Base-by-base conservation (phyloP, 1,140 invertebrate genomes). In the Plutomurus gul region DNA sequence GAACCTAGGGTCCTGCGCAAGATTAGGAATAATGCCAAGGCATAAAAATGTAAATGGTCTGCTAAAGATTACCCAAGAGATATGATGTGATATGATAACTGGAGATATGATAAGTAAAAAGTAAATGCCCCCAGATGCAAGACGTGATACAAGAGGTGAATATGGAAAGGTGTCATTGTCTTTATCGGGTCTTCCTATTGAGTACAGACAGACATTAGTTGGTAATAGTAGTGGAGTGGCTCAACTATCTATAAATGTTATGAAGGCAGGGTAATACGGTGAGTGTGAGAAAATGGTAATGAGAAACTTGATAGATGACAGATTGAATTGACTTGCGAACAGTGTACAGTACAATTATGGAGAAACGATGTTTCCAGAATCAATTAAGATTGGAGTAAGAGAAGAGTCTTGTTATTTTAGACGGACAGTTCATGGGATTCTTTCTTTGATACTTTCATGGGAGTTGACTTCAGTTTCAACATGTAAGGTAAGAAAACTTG, bases 231-330 rank as follows among this genome's bases (percentile, higher is more conserved):
- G n/a, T 43, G 39, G n/a, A 43, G 39, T 43, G 39, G 51, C 33
- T 2, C 16, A 33, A 65, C 13, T 25, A n/a, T 33, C 56, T 36
- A 30, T 4, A 5, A 33, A n/a, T 20, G 8, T n/a, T 4, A 6
- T 65, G 27, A 65, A 10, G 30, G 11, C 20, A 18, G 56, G 16
- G 56, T 65, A 65, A 27, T 65, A 30, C 56, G 36, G 56, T 65
- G 56, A 65, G 56, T 65, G 56, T 65, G 56, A 65, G 56, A 65
- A 30, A 65, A 65, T 65, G 56, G 27, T 65, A 65, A 65, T 65
- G 56, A 65, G 56, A 65, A 65, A 65, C 56, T 65, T 65, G 56
- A 65, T 65, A 65, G 56, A 65, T 65, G 56, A 65, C 56, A 65
- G 56, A 65, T 65, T 65, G 56, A 65, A 65, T 65, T 65, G 30